Percentiles rank a stretch among this genome's conserved stretches.
These are phyloP conservation scores for Uloborus plumipes DNA, from an alignment of 2,888 invertebrate genomes.

Conservation along the genomic window DNA sequence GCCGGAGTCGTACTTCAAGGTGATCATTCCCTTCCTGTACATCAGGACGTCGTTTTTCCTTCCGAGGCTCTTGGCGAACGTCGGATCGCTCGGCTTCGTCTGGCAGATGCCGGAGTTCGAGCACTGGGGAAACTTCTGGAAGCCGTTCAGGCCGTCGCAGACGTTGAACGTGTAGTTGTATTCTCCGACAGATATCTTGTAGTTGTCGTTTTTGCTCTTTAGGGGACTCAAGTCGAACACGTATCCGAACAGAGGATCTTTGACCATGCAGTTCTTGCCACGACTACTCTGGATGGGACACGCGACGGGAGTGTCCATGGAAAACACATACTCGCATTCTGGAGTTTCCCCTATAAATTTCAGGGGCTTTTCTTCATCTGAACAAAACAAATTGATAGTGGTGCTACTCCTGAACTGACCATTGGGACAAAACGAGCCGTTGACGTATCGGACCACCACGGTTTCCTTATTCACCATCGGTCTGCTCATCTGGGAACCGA, in stretches of 20 bases:
- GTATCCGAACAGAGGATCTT: slow-evolving; percentile 69
- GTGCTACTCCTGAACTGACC: slow-evolving; percentile 41
- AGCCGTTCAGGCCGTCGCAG: slow-evolving; percentile 54
- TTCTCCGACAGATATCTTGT: slow-evolving; percentile 65
- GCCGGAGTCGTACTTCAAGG: slow-evolving; percentile 51
- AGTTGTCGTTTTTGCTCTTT: slow-evolving; percentile 67
- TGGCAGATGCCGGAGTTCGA: slow-evolving; percentile 60
- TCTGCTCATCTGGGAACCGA: slow-evolving; percentile 30
- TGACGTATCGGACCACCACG: slow-evolving; percentile 34
- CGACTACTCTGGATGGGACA: slow-evolving; percentile 67
- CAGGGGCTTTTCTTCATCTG: slow-evolving; percentile 16
- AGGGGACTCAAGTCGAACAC: slow-evolving; percentile 69
- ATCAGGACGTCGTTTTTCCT: slow-evolving; percentile 29
- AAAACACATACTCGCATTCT: slow-evolving; percentile 70
- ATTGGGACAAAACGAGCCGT: slow-evolving; percentile 46
- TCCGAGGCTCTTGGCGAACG: slow-evolving; percentile 49
- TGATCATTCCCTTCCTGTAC: slow-evolving; percentile 48
- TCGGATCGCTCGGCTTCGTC: slow-evolving; percentile 31
- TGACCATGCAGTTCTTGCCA: slow-evolving; percentile 69
- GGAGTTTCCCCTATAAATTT: slow-evolving; percentile 47
- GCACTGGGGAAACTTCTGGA: slow-evolving; percentile 30
- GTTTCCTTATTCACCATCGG: slow-evolving; percentile 33
- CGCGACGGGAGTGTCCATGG: slow-evolving; percentile 70
- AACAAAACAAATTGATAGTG: slow-evolving; percentile 46
- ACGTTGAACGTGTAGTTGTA: slow-evolving; percentile 60